These are phyloP conservation scores for Elegia similella DNA, from an alignment of 2,888 invertebrate genomes.

Conservation along the genomic window DNA sequence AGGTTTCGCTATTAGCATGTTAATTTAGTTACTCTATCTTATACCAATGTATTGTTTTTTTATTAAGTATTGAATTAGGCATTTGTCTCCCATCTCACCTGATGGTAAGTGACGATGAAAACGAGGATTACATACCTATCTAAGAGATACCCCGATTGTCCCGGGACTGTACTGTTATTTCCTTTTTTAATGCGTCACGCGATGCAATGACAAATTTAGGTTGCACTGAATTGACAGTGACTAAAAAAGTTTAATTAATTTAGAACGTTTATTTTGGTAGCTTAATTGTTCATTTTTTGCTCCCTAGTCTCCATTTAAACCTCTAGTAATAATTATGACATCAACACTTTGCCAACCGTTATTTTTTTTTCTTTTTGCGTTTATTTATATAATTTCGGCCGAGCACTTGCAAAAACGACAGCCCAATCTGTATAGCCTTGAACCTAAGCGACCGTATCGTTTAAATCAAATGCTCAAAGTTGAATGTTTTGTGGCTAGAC, in stretches of 20 bases:
- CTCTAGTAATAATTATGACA: slow-evolving; percentile 10
- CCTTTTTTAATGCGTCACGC: too few species aligned
- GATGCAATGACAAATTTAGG: too few species aligned
- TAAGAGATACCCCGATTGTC: too few species aligned
- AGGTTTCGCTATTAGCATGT: too few species aligned
- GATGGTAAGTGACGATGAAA: too few species aligned
- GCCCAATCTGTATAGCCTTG: slow-evolving; percentile 64
- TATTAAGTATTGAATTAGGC: too few species aligned
- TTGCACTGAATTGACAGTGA: neutral
- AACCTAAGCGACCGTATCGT: slow-evolving; percentile 55
- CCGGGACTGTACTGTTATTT: too few species aligned
- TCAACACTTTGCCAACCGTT: slow-evolving; percentile 1
- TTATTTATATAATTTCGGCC: slow-evolving; percentile 38
- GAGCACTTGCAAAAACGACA: slow-evolving; percentile 35
- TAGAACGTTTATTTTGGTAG: neutral
- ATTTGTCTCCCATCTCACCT: too few species aligned
- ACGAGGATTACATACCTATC: too few species aligned
- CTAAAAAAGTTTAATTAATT: neutral
- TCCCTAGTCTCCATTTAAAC: neutral
- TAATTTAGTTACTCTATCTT: too few species aligned
- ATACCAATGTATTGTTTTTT: too few species aligned
- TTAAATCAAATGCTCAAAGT: slow-evolving; percentile 46
- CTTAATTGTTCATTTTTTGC: neutral
- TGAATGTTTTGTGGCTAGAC: slow-evolving; percentile 48
- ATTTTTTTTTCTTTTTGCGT: slow-evolving; percentile 27